phyloP scores from a whole-genome alignment of 2,888 invertebrate genomes.

The Pammene fasciana region DNA sequence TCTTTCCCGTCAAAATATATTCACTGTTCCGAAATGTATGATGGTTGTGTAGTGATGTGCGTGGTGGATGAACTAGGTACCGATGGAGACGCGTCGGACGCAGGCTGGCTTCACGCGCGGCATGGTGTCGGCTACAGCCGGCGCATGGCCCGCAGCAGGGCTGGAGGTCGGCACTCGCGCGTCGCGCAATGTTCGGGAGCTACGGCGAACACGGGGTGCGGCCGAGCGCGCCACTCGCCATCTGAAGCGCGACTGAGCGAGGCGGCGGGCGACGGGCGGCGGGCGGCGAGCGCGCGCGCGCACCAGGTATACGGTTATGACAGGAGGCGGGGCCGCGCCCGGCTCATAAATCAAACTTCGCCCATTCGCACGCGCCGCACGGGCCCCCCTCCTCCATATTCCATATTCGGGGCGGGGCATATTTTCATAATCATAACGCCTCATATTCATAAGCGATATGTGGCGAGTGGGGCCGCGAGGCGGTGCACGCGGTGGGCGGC shows the following conservation, averaged over 20 bases:
- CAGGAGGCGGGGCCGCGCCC: conserved; percentile 86
- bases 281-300: conserved; percentile 79
- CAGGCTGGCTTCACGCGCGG: conserved; percentile 82
- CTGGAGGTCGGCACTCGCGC: conserved; percentile 56
- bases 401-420: conserved; percentile 84
- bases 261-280: conserved; percentile 68
- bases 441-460: conserved; percentile 83
- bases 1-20: conserved; percentile 52
- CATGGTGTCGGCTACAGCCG: conserved; percentile 74
- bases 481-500: conserved; percentile 67
- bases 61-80: conserved; percentile 70
- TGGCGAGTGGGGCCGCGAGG: conserved; percentile 60
- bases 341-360: conserved; percentile 88
- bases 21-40: conserved; percentile 57
- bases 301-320: conserved; percentile 87
- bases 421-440: conserved; percentile 84
- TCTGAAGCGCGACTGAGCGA: conserved; percentile 82
- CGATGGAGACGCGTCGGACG: conserved; percentile 83
- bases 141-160: conserved; percentile 71
- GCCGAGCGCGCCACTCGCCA: conserved; percentile 80
- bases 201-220: conserved; percentile 64
- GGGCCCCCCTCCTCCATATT: conserved; percentile 85
- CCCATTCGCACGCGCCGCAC: conserved; percentile 85
- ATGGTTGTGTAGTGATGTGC: conserved; percentile 51
- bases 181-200: conserved; percentile 46